phyloP scores from a whole-genome alignment of 2,113 vertebrate species.

The Tamias sibiricus region DNA sequence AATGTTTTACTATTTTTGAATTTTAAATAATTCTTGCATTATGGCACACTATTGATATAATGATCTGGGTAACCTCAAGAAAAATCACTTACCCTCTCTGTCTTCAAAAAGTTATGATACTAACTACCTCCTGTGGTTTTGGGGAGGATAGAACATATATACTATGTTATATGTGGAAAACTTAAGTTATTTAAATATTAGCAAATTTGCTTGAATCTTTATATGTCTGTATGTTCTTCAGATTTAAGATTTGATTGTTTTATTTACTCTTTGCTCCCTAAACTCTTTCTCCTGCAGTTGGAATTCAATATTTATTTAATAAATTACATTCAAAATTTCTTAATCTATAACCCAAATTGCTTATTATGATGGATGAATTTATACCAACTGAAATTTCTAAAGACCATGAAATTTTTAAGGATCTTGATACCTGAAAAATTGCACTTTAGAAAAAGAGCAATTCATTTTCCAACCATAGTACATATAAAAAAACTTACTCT shows the following conservation, averaged over 20 bases:
- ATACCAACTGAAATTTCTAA: background rate
- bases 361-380: background rate
- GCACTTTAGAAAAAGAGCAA: background rate
- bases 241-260: background rate
- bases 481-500: background rate
- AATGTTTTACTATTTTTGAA: background rate
- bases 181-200: background rate
- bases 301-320: background rate
- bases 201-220: background rate
- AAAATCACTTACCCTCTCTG: background rate
- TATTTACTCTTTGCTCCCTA: background rate
- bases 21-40: background rate
- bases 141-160: background rate
- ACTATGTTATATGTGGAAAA: background rate
- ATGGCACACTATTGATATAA: background rate
- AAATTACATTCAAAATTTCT: background rate
- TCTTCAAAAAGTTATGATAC: background rate
- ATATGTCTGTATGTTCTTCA: background rate
- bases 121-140: background rate
- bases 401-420: constrained; percentile 8
- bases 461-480: background rate
- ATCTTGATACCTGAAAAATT: background rate
- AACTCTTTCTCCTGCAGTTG: background rate
- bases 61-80: background rate
- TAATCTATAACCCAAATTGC: background rate